These are phyloP conservation scores for Dione vanillae DNA, from an alignment of 2,888 invertebrate genomes.

Conservation along the genomic window DNA sequence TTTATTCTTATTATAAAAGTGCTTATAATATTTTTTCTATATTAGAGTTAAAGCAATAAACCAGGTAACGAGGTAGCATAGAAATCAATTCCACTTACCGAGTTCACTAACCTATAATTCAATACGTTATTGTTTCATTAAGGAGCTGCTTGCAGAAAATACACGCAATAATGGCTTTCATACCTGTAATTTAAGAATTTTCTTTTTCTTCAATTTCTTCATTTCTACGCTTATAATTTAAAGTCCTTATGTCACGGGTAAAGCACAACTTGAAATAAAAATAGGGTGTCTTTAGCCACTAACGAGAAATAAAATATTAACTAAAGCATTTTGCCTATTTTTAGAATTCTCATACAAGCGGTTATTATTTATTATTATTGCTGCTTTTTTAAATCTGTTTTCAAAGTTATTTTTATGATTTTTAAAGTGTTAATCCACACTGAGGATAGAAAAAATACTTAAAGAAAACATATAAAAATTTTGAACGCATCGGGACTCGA, in stretches of 20 bases:
- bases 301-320: constrained; percentile 20
- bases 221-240: constrained; percentile 42
- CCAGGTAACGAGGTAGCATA: constrained; percentile 29
- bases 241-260: constrained; percentile 26
- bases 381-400: too few species aligned
- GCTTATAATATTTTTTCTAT: background rate
- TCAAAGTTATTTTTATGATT: too few species aligned
- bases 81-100: constrained; percentile 56
- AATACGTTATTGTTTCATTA: constrained; percentile 57
- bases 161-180: constrained; percentile 62
- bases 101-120: constrained; percentile 63
- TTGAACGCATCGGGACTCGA: too few species aligned
- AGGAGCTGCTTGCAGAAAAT: constrained; percentile 55
- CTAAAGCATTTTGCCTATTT: background rate
- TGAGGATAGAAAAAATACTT: too few species aligned
- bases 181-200: constrained; percentile 68
- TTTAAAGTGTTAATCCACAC: too few species aligned
- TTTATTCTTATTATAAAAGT: background rate
- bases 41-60: constrained; percentile 5
- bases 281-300: constrained; percentile 11
- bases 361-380: background rate
- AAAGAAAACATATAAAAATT: too few species aligned
- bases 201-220: constrained; percentile 39
- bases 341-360: background rate
- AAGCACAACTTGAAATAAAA: constrained; percentile 7